A percentile compares a stretch with the other conserved stretches of the same genome.
phyloP scores from a whole-genome alignment of 2,888 invertebrate genomes.

The Pristionchus exspectatus region DNA sequence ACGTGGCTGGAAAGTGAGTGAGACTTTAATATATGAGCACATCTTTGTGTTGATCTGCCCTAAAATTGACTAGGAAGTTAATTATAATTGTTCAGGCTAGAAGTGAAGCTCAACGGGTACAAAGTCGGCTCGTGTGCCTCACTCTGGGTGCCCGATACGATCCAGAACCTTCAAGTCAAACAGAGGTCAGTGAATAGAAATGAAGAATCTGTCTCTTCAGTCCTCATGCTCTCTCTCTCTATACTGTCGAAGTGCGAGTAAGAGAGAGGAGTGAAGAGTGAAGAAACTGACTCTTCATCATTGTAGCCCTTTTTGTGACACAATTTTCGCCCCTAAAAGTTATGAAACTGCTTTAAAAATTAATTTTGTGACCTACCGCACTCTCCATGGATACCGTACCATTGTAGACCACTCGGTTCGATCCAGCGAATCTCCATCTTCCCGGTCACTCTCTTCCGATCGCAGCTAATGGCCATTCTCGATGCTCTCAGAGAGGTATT shows the following conservation, averaged over 20 bases:
- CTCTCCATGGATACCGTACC: background rate
- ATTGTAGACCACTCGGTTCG: conserved; percentile 11
- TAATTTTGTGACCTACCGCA: background rate
- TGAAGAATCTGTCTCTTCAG: background rate
- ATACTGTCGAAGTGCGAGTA: no score
- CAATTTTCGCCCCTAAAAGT: no score
- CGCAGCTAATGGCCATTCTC: conserved; percentile 9
- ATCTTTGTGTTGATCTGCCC: background rate
- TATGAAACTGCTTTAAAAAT: no score
- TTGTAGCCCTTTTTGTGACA: background rate
- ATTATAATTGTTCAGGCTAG: conserved; percentile 6
- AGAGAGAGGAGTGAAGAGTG: no score
- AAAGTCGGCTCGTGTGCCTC: conserved; percentile 1
- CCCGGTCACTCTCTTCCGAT: conserved; percentile 39
- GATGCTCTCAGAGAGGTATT: conserved; percentile 23
- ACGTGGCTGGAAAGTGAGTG: conserved; percentile 10
- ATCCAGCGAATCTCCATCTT: background rate
- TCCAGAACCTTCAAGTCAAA: background rate
- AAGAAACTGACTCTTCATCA: background rate
- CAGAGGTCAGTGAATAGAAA: background rate
- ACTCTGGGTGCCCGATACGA: background rate
- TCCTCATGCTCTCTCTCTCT: background rate
- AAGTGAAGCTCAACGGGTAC: background rate
- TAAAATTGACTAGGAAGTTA: background rate
- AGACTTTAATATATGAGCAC: background rate